Base-by-base conservation (phyloP, 2,888 invertebrate genomes). In the Hesperia comma region DNA sequence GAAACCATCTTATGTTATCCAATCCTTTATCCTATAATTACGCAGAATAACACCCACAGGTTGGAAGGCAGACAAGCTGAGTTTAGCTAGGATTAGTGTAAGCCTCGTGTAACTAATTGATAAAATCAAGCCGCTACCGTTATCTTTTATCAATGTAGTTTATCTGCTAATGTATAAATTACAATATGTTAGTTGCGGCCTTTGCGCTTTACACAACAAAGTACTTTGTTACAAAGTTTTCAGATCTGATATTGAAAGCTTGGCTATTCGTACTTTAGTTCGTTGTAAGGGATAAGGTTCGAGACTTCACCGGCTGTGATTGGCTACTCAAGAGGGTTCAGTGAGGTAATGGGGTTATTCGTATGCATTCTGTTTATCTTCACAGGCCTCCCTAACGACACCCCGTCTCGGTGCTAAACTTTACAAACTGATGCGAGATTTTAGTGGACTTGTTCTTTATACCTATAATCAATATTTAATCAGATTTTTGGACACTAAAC, bases 331-430 rank as follows among this genome's bases (percentile, higher is more conserved):
- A 26, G 40, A 41, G 56, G n/a, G 14, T 51, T 37, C 6, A 40
- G n/a, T n/a, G 33, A 15, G 67, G 71, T 83, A 86, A 87, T 84
- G 74, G 72, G 82, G 80, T 75, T 72, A 88, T 87, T 85, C 80
- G 81, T 85, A 88, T 88, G 85, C 88, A 81, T 80, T 79, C 81
- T 78, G 81, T 83, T 82, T 83, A 82, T 83, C 83, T 84, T 76
- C 76, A 76, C 77, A 77, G 74, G 75, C 77, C 78, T 75, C 77
- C 78, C 75, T 73, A 72, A 71, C 68, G 72, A 69, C 51, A 53
- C 71, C 71, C 71, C 41, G 43, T 61, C 54, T 32, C 79, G 77
- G 40, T 56, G 12, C 57, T 32, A 51, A 51, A 15, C 54, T 54
- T 61, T 12, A 17, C 7, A 49, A 32, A 6, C 26, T 62, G 54